Evolutionary conservation across 2,888 invertebrate genomes (phyloP), one percentile per base, ranked within the genome.

Genomic region (Folsomia candida): DNA sequence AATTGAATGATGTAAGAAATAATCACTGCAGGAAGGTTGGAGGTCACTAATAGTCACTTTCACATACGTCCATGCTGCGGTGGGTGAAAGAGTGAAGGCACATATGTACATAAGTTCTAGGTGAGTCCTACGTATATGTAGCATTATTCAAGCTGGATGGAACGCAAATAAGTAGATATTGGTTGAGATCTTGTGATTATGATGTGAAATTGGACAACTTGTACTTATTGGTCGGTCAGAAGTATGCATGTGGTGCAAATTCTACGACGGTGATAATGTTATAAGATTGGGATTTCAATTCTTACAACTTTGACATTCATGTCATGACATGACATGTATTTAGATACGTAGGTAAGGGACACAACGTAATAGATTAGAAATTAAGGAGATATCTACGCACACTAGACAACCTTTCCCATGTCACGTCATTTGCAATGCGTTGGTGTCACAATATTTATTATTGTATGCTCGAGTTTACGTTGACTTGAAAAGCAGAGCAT

Each of bases 1-100:
- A 37, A 51, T 47, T 64, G 63, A 64, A 64, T 64, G 63, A 64
- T 64, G 63, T 22, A 64, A 64, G 63, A 51, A 64, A 64, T 51
- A 25, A 64, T 64, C 22, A 47, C 11, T 25, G 6, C 4, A 47
- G 54, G 20, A 54, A 54, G 54, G 54, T 54, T 54, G 54, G 54
- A 54, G 54, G 54, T 54, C 54, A 54, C 4, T 9, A 54, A 54
- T 54, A 11, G 47, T 11, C 9, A 47, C 22, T 20, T 54, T 20
- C 54, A n/a, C 22, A 54, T 54, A 4, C 54, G n/a, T n/a, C n/a
- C n/a, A n/a, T n/a, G n/a, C n/a, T n/a, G n/a, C n/a, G n/a, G n/a
- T n/a, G n/a, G n/a, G n/a, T n/a, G n/a, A n/a, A n/a, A n/a, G n/a
- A n/a, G n/a, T n/a, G n/a, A n/a, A n/a, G n/a, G n/a, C n/a, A n/a